A percentile compares a stretch with the other conserved stretches of the same genome.
Evolutionary conservation across 2,888 invertebrate genomes (phyloP).

Genomic region (Deilephila elpenor): DNA sequence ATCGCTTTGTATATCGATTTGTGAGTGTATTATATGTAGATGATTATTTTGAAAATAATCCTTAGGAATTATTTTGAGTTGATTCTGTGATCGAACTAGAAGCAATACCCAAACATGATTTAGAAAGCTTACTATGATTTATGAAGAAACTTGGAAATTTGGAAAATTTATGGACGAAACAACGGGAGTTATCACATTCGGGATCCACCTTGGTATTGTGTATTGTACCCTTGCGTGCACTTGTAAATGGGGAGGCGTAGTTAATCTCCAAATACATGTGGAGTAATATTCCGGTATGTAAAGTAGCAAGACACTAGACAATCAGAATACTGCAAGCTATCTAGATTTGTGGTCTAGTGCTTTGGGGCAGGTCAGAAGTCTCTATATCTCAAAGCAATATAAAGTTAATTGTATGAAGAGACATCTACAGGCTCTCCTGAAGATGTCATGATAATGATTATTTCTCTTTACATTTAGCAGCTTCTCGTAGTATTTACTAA

Average conservation of each 20-base stretch:
- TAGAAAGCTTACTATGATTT: no score
- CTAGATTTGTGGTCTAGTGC: neutral
- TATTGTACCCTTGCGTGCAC: neutral
- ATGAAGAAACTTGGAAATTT: no score
- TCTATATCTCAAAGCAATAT: neutral
- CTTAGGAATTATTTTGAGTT: no score
- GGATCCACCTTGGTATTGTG: neutral
- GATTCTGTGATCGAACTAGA: no score
- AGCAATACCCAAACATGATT: no score
- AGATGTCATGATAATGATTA: neutral
- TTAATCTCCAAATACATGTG: neutral
- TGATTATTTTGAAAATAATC: no score
- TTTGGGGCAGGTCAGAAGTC: neutral
- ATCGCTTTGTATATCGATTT: neutral
- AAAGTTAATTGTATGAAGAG: neutral
- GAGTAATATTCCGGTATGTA: neutral
- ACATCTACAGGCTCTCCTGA: no score
- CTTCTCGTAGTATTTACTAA: neutral
- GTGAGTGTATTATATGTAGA: no score
- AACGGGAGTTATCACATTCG: neutral
- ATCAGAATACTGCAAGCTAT: neutral
- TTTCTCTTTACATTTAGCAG: neutral
- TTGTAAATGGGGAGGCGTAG: neutral
- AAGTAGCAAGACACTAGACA: neutral
- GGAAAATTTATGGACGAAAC: neutral